These are phyloP conservation scores for Phenacoccus solenopsis DNA, from an alignment of 1,140 invertebrate species.

Conservation along the genomic window DNA sequence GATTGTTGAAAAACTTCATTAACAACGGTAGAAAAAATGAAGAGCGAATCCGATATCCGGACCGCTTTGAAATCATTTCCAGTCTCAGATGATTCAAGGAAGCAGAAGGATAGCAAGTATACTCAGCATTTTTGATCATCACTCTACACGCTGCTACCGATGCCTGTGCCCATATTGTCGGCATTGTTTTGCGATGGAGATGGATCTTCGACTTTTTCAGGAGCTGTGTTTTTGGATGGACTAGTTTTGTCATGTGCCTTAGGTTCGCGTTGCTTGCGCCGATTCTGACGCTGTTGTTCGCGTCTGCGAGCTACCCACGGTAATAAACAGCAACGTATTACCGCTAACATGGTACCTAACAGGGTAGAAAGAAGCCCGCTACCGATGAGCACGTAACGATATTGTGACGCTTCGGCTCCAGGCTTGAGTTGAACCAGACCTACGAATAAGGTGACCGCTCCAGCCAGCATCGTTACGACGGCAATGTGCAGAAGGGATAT, in stretches of 20 bases:
- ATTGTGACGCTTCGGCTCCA: constrained; percentile 60
- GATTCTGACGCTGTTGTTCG: constrained; percentile 4
- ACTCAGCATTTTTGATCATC: too few species aligned
- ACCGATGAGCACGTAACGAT: constrained; percentile 53
- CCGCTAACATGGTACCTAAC: constrained; percentile 30
- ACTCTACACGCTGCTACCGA: background rate
- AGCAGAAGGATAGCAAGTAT: background rate
- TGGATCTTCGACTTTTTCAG: background rate
- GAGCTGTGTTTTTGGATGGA: background rate
- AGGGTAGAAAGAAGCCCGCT: constrained; percentile 34
- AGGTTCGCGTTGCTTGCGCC: constrained; percentile 14
- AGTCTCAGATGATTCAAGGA: background rate
- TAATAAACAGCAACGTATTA: constrained; percentile 28
- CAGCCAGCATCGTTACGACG: constrained; percentile 57
- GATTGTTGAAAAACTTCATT: background rate
- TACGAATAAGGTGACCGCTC: constrained; percentile 61
- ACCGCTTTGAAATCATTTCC: too few species aligned
- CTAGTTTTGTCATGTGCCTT: constrained; percentile 8
- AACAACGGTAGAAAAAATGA: too few species aligned
- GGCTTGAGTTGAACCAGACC: constrained; percentile 67
- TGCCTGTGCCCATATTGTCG: background rate
- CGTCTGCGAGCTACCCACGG: constrained; percentile 25
- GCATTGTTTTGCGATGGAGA: background rate
- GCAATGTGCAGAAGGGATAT: constrained; percentile 58
- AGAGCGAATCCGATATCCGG: too few species aligned